Evolutionary conservation across 2,888 invertebrate genomes (phyloP).

Genomic region (Diarsia dahlii): DNA sequence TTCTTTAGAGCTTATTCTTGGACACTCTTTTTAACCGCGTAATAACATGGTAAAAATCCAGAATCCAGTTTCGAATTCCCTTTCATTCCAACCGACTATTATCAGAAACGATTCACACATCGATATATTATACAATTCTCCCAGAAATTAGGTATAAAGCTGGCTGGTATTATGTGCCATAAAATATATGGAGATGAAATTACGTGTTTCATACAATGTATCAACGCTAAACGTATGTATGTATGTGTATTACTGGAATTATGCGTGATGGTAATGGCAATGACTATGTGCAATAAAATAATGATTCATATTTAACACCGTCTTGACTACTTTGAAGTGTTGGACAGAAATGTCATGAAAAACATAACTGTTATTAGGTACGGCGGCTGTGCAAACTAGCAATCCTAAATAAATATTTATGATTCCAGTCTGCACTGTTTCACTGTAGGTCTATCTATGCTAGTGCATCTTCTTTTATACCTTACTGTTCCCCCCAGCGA

Average conservation of each 20-base stretch:
- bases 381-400: neutral
- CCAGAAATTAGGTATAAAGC: constrained; percentile 59
- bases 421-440: neutral
- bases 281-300: constrained; percentile 39
- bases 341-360: neutral
- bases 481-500: no score
- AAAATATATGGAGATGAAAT: constrained; percentile 63
- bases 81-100: constrained; percentile 43
- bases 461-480: neutral
- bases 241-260: constrained; percentile 48
- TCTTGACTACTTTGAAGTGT: constrained; percentile 24
- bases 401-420: neutral
- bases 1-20: neutral
- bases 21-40: neutral
- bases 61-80: constrained; percentile 7
- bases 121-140: constrained; percentile 50
- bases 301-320: constrained; percentile 29
- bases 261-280: constrained; percentile 34
- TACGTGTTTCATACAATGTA: constrained; percentile 61
- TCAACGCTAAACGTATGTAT: constrained; percentile 38
- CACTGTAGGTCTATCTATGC: neutral
- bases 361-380: neutral
- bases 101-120: constrained; percentile 52
- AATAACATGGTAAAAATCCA: constrained; percentile 20
- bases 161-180: constrained; percentile 57